Conservation (phyloP, 1,140 invertebrate genomes). For the Thaumatotibia leucotreta region DNA sequence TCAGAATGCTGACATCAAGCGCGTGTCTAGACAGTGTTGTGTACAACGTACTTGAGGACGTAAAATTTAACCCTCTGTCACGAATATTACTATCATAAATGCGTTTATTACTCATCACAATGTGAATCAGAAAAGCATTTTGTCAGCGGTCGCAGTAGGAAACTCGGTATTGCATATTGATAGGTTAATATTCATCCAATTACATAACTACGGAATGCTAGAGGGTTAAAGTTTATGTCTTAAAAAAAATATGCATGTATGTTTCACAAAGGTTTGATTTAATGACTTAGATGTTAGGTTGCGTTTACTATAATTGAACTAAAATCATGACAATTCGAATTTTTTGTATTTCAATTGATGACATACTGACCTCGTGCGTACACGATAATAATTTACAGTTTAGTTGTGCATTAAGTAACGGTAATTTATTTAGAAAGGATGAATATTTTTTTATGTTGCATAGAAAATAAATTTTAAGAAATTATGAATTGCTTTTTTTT, state of each 20-base stretch:
- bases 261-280: conserved; percentile 33
- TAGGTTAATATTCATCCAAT: background rate
- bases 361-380: conserved; percentile 36
- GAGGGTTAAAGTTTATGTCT: background rate
- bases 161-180: background rate
- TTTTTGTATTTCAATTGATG: conserved; percentile 30
- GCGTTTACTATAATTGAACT: conserved; percentile 33
- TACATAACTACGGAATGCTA: too few species aligned
- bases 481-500: conserved; percentile 47
- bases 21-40: background rate
- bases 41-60: background rate
- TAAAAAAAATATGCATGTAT: conserved; percentile 30
- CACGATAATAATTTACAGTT: conserved; percentile 62
- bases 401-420: conserved; percentile 71
- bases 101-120: too few species aligned
- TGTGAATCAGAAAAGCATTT: too few species aligned
- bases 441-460: conserved; percentile 77
- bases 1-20: background rate
- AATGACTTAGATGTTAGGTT: conserved; percentile 32
- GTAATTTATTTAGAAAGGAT: conserved; percentile 75
- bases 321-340: conserved; percentile 39
- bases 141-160: background rate
- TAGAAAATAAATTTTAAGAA: conserved; percentile 77
- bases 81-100: background rate
- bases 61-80: background rate